Evolutionary conservation across 2,797 vertebrate species (phyloP).

Genomic region (Catharus ustulatus): DNA sequence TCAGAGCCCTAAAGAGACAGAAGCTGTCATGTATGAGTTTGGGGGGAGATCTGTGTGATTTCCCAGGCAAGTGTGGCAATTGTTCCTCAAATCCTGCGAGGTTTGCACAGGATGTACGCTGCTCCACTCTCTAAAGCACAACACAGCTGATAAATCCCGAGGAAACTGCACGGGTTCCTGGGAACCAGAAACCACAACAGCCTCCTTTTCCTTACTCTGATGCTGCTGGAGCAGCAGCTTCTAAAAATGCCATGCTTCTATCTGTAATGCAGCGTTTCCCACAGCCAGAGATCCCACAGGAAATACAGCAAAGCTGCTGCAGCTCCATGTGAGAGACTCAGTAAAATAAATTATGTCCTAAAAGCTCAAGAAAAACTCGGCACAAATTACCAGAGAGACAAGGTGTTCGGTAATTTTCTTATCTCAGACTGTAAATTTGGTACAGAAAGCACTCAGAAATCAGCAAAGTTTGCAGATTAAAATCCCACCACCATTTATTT

Average conservation of each 20-base stretch:
- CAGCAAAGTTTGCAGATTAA: neutral
- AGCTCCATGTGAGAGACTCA: accelerated
- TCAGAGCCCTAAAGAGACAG: neutral
- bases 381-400: neutral
- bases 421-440: neutral
- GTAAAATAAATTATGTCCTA: neutral
- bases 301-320: neutral
- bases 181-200: neutral
- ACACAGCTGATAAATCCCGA: neutral
- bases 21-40: neutral
- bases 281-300: neutral
- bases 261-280: neutral
- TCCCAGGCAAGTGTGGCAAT: neutral
- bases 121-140: neutral
- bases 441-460: neutral
- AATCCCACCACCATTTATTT: neutral
- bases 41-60: neutral
- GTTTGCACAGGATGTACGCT: neutral
- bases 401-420: neutral
- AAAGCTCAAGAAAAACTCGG: neutral
- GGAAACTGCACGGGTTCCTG: neutral
- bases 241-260: neutral
- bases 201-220: neutral
- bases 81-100: neutral
- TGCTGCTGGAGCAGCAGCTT: neutral